Conservation (phyloP, 2,797 vertebrate species). For the Bradypodion pumilum region DNA sequence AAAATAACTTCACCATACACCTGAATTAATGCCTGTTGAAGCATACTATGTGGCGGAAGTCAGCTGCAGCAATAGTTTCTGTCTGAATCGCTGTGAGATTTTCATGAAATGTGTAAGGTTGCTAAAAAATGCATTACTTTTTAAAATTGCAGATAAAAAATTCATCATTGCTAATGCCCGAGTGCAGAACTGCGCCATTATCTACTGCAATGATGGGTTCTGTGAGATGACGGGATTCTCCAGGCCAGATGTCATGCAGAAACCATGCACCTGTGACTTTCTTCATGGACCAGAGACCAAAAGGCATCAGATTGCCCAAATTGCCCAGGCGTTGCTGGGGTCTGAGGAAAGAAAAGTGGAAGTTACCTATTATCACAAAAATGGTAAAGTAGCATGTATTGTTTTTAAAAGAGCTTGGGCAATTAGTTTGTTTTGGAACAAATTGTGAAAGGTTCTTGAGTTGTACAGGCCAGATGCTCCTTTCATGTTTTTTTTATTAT, state of each 20-base stretch:
- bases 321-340: constrained; percentile 90
- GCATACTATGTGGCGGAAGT: constrained; percentile 41
- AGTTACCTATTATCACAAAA: constrained; percentile 96
- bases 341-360: constrained; percentile 97
- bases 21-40: constrained; percentile 22
- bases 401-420: not conserved
- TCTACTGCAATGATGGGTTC: constrained; percentile 98
- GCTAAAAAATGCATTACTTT: constrained; percentile 70
- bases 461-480: not conserved
- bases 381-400: constrained; percentile 85
- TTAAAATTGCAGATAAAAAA: constrained; percentile 91
- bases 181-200: constrained; percentile 97
- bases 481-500: not conserved
- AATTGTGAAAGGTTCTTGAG: constrained; percentile 4
- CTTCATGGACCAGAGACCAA: constrained; percentile 93
- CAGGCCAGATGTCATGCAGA: constrained; percentile 97
- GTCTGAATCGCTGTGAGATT: not conserved
- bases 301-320: constrained; percentile 88
- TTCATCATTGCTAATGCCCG: constrained; percentile 99
- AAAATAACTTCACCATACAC: constrained; percentile 37
- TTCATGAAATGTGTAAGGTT: constrained; percentile 54
- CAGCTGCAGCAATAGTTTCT: constrained; percentile 11
- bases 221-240: constrained; percentile 99
- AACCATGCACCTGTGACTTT: constrained; percentile 96
- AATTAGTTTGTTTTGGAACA: not conserved